Evolutionary conservation across 2,113 vertebrate genomes (phyloP).

Genomic region (Datnioides undecimradiatus): DNA sequence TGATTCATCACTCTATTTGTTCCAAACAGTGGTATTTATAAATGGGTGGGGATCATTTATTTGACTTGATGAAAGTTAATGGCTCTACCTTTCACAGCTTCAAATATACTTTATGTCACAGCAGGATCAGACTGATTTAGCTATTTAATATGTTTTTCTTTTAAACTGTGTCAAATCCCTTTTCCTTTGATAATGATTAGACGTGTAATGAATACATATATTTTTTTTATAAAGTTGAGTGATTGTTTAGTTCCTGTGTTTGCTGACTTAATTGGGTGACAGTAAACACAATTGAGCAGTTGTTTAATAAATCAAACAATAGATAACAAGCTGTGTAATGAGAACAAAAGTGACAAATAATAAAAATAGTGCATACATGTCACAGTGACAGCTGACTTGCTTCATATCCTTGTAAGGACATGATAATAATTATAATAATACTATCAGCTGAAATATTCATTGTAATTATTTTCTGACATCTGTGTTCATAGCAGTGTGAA

Average conservation of each 20-base stretch:
- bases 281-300: background rate
- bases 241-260: too few relatives aligned
- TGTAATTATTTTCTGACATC: conserved; percentile 32
- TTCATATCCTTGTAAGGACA: background rate
- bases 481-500: background rate
- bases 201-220: background rate
- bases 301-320: conserved; percentile 18
- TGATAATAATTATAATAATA: background rate
- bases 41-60: background rate
- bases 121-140: background rate
- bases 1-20: conserved; percentile 27
- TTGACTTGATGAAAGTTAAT: conserved; percentile 20
- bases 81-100: conserved; percentile 10
- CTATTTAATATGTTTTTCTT: background rate
- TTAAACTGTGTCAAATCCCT: background rate
- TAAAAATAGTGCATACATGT: background rate
- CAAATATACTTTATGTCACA: background rate
- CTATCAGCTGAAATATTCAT: background rate
- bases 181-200: background rate
- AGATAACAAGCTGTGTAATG: background rate
- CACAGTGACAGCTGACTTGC: background rate
- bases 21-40: conserved; percentile 5
- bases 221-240: background rate
- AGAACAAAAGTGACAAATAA: conserved; percentile 19
- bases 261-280: too few relatives aligned